Percentiles rank a stretch among this genome's conserved stretches.
Evolutionary conservation across 2,113 vertebrate genomes (phyloP).

Genomic region (Vulpes lagopus): DNA sequence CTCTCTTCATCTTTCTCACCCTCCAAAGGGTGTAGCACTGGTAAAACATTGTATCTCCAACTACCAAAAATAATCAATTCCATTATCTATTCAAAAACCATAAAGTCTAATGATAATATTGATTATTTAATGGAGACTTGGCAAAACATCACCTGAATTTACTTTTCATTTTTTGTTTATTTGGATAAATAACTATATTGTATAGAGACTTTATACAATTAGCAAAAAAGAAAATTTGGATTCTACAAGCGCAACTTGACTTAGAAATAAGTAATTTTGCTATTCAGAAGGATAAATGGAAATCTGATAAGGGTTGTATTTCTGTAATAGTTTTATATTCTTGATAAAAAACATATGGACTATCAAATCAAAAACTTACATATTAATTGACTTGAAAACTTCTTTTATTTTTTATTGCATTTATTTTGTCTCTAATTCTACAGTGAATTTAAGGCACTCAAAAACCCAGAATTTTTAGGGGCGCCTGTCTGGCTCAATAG

Average conservation of each 20-base stretch:
- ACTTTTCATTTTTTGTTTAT: conserved; percentile 44
- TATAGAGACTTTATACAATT: background rate
- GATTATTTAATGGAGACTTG: background rate
- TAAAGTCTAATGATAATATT: conserved; percentile 27
- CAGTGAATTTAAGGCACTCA: background rate
- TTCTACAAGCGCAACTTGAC: background rate
- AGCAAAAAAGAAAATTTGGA: background rate
- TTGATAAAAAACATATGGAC: conserved; percentile 3
- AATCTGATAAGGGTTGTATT: background rate
- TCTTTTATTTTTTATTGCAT: background rate
- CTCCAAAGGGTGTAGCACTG: background rate
- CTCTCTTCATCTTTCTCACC: background rate
- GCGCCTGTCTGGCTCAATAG: background rate
- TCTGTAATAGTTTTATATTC: background rate
- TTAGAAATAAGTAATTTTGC: background rate
- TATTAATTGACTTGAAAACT: background rate
- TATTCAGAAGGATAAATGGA: background rate
- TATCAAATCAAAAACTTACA: background rate
- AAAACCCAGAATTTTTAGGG: background rate
- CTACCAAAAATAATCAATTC: background rate
- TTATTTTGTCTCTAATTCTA: conserved; percentile 27
- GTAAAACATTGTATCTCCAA: background rate
- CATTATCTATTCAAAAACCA: background rate
- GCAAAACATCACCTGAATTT: background rate
- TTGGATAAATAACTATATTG: background rate